Evolutionary conservation across 2,888 invertebrate species (phyloP), one percentile per base, ranked within the genome.

Genomic region (Eumerus sabulonum): DNA sequence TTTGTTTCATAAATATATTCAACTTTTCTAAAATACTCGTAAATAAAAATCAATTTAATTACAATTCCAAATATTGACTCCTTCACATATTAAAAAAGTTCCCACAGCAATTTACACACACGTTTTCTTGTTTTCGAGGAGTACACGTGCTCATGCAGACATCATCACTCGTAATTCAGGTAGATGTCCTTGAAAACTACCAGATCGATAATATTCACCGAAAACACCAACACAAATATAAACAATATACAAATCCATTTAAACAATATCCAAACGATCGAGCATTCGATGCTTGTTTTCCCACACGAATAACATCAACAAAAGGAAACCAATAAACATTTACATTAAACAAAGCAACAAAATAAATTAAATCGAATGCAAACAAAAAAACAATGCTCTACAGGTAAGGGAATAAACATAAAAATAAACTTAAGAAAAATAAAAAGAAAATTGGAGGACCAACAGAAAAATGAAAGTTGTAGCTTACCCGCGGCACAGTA

Each of bases 401-500:
- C 48, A 62, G 0, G 45, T n/a, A 63, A 27, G 18, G 45, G 14
- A 19, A 42, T 14, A 57, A 63, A 53, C 53, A 81, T 45, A 47
- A 60, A 71, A 54, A 68, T 51, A 54, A 71, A 48, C 16, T 47
- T 54, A 73, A 57, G 11, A 40, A 40, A 42, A 66, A 53, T 57
- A 16, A 19, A 66, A 66, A 64, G 68, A 71, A 67, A 73, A 62
- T 54, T 44, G 13, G 9, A 60, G 40, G 64, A 73, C 59, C 18
- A 47, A 76, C 82, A 82, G 66, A 81, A 79, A 76, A 82, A 82
- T 68, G 79, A 79, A 76, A 82, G 85, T 81, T 84, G 83, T 86
- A 84, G 87, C 89, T 89, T 89, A 89, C 89, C 89, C 89, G 86
- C 84, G 89, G 89, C 84, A 89, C 89, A 83, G 89, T 89, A 85